These are phyloP conservation scores for Brachionus rotundiformis DNA, from an alignment of 1,140 invertebrate species.

Conservation along the genomic window DNA sequence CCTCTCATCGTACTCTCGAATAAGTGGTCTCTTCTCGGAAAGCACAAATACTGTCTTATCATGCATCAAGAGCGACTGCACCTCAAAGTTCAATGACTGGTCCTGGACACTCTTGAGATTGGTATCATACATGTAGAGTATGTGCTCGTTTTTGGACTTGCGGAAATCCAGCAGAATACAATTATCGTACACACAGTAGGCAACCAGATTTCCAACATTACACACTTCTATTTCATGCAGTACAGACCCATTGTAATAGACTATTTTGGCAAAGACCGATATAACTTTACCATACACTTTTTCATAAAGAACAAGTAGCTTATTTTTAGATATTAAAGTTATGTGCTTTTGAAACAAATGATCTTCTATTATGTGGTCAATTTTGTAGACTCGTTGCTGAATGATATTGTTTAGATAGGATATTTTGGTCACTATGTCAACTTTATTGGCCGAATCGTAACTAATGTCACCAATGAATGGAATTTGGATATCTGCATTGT, in stretches of 20 bases:
- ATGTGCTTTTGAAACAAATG: background rate
- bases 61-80: background rate
- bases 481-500: background rate
- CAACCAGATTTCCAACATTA: background rate
- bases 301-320: background rate
- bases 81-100: background rate
- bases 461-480: conserved; percentile 16
- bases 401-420: background rate
- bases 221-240: background rate
- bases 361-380: conserved; percentile 12
- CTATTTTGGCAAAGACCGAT: conserved; percentile 19
- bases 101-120: background rate
- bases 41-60: background rate
- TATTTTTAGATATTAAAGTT: conserved; percentile 23
- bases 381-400: background rate
- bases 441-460: conserved; percentile 1
- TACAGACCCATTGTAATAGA: conserved; percentile 18
- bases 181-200: background rate
- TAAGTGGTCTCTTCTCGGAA: background rate
- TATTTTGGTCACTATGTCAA: conserved; percentile 23
- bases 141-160: background rate
- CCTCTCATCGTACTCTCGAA: background rate
- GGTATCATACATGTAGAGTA: conserved; percentile 17
- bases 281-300: conserved; percentile 34
- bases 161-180: background rate